phyloP scores from a whole-genome alignment of 2,113 vertebrate genomes.

The Nothocercus julius region DNA sequence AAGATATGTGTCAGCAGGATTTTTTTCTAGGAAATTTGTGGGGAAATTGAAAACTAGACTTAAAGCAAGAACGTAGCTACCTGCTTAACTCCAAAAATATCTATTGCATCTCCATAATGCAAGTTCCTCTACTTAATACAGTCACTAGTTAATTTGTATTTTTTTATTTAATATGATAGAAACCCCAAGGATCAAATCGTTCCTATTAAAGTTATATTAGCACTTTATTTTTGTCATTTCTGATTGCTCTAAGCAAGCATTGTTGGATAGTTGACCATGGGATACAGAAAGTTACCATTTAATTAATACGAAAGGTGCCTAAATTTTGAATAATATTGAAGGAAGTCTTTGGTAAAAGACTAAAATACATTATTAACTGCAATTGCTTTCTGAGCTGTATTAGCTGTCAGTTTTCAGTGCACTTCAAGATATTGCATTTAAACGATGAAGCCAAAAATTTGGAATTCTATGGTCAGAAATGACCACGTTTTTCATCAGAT shows the following conservation, averaged over 20 bases:
- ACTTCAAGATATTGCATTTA: not conserved
- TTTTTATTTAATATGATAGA: constrained; percentile 73
- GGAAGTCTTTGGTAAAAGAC: constrained; percentile 50
- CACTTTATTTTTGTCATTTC: constrained; percentile 70
- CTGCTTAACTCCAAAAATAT: constrained; percentile 46
- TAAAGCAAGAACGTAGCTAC: constrained; percentile 1
- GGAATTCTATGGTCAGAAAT: not conserved
- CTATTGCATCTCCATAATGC: constrained; percentile 42
- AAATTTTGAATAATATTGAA: constrained; percentile 65
- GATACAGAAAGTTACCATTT: constrained; percentile 69
- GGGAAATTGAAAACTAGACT: constrained; percentile 11
- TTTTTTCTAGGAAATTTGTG: not conserved
- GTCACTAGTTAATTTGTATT: constrained; percentile 65
- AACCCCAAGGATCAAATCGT: constrained; percentile 68
- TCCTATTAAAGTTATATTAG: constrained; percentile 71
- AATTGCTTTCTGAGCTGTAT: not conserved
- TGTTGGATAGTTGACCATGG: constrained; percentile 60
- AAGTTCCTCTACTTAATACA: constrained; percentile 68
- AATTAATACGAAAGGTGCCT: constrained; percentile 68
- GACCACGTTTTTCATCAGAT: not conserved
- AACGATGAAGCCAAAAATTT: not conserved
- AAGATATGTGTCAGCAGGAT: not conserved
- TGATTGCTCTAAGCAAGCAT: constrained; percentile 62
- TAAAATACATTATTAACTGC: constrained; percentile 47
- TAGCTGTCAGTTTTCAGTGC: constrained; percentile 35